Percentiles rank a stretch among this genome's conserved stretches.
Conservation (phyloP, 2,888 invertebrate species). For the Neoitamus cyanurus region DNA sequence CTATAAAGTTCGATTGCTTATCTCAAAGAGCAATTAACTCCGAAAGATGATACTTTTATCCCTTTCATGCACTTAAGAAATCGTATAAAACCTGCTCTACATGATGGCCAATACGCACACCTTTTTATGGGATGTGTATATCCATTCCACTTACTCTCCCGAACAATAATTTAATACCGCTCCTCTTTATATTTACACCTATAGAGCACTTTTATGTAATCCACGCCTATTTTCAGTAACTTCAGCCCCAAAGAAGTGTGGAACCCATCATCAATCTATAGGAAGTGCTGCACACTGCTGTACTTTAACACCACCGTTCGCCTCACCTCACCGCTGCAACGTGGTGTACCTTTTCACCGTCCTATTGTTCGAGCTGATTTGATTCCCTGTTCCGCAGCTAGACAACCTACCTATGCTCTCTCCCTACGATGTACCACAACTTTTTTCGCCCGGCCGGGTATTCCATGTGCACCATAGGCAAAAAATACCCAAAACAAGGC, state of each 20-base stretch:
- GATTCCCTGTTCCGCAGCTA: neutral
- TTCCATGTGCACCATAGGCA: neutral
- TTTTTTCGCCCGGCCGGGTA: neutral
- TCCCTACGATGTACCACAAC: neutral
- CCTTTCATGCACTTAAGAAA: conserved; percentile 3
- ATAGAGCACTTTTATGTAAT: conserved; percentile 51
- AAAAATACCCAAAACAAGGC: neutral
- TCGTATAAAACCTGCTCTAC: neutral
- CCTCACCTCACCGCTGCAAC: neutral
- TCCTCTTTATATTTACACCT: conserved; percentile 53
- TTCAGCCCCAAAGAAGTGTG: neutral
- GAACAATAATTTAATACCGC: conserved; percentile 38
- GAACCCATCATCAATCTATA: conserved; percentile 39
- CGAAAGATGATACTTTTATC: neutral
- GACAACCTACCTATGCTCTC: neutral
- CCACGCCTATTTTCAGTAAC: conserved; percentile 53
- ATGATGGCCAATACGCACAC: conserved; percentile 47
- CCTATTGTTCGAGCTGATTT: conserved; percentile 6
- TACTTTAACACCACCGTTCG: neutral
- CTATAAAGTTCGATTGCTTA: conserved; percentile 42
- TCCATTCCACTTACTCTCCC: conserved; percentile 50
- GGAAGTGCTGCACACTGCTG: neutral
- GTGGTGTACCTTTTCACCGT: neutral
- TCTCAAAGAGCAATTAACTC: conserved; percentile 43
- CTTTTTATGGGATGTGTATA: conserved; percentile 46